phyloP scores from a whole-genome alignment of 2,113 vertebrate genomes.

The Abramis brama region DNA sequence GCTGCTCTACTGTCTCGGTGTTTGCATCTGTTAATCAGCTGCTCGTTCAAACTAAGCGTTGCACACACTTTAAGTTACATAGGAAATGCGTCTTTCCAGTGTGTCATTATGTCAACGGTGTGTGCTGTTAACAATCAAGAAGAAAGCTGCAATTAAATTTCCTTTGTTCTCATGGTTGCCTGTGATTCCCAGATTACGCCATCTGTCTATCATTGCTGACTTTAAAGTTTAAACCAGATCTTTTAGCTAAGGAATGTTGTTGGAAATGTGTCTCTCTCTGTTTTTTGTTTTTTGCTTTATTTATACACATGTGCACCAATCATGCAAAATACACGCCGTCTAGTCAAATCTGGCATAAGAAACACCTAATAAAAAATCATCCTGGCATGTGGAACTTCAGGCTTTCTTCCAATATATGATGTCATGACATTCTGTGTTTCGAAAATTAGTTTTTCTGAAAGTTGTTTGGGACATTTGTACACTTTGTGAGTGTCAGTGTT shows the following conservation, averaged over 20 bases:
- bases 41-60: background rate
- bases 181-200: background rate
- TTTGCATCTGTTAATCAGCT: slow-evolving; percentile 6
- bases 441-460: background rate
- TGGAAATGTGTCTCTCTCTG: background rate
- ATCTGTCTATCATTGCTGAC: background rate
- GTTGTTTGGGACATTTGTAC: background rate
- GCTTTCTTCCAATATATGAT: background rate
- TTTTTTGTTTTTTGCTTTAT: background rate
- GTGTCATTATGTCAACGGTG: background rate
- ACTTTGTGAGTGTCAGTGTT: background rate
- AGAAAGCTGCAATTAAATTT: background rate
- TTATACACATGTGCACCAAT: background rate
- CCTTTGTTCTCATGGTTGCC: slow-evolving; percentile 4
- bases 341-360: background rate
- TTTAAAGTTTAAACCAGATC: background rate
- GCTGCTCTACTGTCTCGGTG: background rate
- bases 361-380: background rate
- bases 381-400: background rate
- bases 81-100: background rate
- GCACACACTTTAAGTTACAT: background rate
- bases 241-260: background rate
- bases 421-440: background rate
- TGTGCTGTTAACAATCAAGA: background rate
- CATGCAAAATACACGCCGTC: background rate